Percentiles rank a stretch among this genome's conserved stretches.
Evolutionary conservation across 2,888 invertebrate genomes (phyloP).

Genomic region (Nomada ferruginata): DNA sequence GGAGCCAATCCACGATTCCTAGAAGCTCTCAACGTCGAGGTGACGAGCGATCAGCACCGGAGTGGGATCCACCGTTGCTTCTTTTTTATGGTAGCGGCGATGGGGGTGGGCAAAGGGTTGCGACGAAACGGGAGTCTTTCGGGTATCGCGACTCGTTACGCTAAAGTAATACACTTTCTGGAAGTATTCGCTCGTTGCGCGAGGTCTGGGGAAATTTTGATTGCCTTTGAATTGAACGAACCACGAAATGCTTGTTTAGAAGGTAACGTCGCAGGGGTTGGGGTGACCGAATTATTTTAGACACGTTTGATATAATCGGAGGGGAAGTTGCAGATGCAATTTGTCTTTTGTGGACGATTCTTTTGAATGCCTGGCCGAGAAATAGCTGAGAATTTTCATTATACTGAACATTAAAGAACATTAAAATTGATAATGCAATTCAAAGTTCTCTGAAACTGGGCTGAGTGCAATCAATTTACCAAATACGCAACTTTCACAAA

Average conservation of each 20-base stretch:
- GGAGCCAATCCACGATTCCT: conserved; percentile 71
- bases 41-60: conserved; percentile 31
- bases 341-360: no score
- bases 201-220: conserved; percentile 1
- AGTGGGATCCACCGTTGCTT: conserved; percentile 60
- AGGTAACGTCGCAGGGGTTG: no score
- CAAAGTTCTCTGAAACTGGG: neutral
- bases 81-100: conserved; percentile 41
- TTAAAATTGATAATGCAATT: neutral
- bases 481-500: neutral
- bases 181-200: conserved; percentile 22
- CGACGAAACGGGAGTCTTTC: conserved; percentile 23
- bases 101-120: conserved; percentile 16
- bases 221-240: neutral
- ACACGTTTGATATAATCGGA: no score
- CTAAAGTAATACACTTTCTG: conserved; percentile 28
- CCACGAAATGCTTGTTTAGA: neutral
- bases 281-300: no score
- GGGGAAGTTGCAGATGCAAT: no score
- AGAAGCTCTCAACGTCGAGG: conserved; percentile 43
- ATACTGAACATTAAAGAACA: neutral
- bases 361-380: no score
- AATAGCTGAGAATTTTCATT: no score
- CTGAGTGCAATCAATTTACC: neutral
- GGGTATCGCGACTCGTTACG: conserved; percentile 28